Percentiles rank a stretch among this genome's conserved stretches.
phyloP scores from a whole-genome alignment of 2,797 vertebrate species.

The Halcyon chelicuti region DNA sequence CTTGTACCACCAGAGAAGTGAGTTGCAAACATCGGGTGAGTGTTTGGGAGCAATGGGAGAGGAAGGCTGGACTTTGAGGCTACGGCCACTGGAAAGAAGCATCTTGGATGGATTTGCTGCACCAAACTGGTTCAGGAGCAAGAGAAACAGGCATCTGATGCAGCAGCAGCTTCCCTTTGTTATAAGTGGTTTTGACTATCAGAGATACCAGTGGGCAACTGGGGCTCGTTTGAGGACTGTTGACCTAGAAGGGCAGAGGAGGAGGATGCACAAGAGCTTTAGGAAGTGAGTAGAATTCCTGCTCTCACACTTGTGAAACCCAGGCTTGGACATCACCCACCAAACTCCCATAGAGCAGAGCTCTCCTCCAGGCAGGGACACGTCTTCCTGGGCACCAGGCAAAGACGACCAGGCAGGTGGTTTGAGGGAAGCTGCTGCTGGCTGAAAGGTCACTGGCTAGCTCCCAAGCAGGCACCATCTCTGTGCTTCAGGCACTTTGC shows the following conservation, averaged over 20 bases:
- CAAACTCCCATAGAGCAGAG: rapidly evolving
- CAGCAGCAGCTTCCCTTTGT: neutral
- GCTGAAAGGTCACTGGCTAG: neutral
- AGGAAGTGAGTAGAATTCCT: neutral
- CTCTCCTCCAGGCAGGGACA: neutral
- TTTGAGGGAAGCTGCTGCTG: neutral
- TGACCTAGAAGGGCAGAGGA: neutral
- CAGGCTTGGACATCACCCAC: neutral
- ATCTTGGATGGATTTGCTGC: neutral
- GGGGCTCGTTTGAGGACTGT: neutral
- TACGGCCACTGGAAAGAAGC: rapidly evolving
- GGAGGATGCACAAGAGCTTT: neutral
- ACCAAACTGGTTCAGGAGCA: neutral
- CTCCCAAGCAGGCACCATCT: neutral
- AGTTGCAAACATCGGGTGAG: rapidly evolving
- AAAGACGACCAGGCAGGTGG: neutral
- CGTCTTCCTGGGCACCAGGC: neutral
- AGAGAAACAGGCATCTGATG: too few species aligned
- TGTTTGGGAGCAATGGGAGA: neutral
- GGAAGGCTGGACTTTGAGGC: neutral
- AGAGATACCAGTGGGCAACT: neutral
- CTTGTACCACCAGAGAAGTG: neutral
- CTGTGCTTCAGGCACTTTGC: neutral
- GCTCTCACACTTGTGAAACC: neutral
- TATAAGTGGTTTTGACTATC: neutral